Percentiles rank a stretch among this genome's conserved stretches.
Evolutionary conservation across 2,113 vertebrate species (phyloP).

Genomic region (Neopipo cinnamomea): DNA sequence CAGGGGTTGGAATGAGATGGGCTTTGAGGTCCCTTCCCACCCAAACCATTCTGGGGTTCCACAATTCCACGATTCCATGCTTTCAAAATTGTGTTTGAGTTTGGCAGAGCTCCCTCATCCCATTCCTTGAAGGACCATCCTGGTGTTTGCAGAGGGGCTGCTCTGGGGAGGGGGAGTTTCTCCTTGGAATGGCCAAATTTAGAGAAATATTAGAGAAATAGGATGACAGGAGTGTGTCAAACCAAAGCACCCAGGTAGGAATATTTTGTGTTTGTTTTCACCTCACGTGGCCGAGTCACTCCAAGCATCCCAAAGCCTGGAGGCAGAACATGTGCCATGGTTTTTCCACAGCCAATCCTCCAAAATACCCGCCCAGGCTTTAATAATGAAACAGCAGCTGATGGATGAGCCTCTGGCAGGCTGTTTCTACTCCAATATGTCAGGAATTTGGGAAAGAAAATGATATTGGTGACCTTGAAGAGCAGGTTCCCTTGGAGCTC

Average conservation of each 20-base stretch:
- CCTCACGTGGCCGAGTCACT: background rate
- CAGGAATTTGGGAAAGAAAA: no score
- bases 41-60: background rate
- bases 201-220: no score
- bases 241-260: background rate
- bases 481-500: no score
- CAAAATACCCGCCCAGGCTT: background rate
- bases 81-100: rapidly evolving
- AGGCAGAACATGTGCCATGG: background rate
- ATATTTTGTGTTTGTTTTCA: background rate
- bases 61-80: background rate
- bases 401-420: background rate
- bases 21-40: background rate
- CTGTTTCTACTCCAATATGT: background rate
- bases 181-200: no score
- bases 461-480: no score
- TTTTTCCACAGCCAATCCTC: background rate
- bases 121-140: background rate
- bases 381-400: background rate
- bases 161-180: no score
- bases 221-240: background rate
- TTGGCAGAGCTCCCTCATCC: background rate
- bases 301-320: background rate
- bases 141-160: background rate
- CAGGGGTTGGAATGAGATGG: background rate